These are phyloP conservation scores for Perognathus longimembris DNA, from an alignment of 2,113 vertebrate genomes.

Conservation along the genomic window DNA sequence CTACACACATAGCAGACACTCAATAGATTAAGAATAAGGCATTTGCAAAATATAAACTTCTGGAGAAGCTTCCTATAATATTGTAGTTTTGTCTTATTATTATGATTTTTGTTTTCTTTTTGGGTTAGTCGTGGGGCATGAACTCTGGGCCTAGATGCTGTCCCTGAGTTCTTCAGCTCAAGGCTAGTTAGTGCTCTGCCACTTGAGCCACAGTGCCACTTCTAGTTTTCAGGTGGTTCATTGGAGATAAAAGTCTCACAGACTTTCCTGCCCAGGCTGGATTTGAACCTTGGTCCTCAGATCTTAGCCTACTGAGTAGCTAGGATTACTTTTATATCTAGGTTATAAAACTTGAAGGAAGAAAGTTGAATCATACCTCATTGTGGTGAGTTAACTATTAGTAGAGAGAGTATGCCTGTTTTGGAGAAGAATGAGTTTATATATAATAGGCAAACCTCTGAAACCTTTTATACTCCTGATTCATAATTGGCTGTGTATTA, in stretches of 20 bases:
- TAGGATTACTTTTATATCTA: not conserved
- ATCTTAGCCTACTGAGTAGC: no score
- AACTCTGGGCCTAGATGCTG: no score
- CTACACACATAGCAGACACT: not conserved
- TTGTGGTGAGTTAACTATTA: not conserved
- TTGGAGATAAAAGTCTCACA: no score
- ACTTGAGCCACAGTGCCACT: no score
- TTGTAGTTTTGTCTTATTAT: slow-evolving; percentile 2
- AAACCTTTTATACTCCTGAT: not conserved
- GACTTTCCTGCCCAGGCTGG: no score
- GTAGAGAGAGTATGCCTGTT: not conserved
- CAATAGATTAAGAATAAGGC: not conserved
- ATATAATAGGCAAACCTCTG: not conserved
- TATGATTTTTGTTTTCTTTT: not conserved
- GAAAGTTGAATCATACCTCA: not conserved
- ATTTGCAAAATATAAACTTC: not conserved
- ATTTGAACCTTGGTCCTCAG: no score
- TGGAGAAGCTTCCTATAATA: not conserved
- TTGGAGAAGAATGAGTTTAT: not conserved
- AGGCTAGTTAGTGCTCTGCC: no score
- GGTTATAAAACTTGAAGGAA: not conserved
- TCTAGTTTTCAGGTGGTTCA: no score
- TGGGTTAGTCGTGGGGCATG: no score
- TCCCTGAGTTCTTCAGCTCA: no score
- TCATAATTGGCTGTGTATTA: not conserved